phyloP scores from a whole-genome alignment of 2,797 vertebrate genomes.

The Channa striata region DNA sequence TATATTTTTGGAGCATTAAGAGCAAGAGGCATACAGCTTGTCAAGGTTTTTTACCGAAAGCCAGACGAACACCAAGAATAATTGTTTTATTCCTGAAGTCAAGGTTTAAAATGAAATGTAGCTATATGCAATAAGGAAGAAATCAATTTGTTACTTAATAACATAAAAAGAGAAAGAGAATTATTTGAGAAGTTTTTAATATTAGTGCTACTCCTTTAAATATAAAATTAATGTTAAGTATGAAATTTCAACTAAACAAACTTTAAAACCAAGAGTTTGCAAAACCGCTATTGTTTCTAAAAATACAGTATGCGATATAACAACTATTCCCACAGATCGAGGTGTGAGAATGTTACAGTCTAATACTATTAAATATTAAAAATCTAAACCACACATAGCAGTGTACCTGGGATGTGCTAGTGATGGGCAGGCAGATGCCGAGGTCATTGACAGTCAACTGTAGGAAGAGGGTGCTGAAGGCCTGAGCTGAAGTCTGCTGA shows the following conservation, averaged over 20 bases:
- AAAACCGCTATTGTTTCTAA: not conserved
- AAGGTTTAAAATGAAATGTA: no score
- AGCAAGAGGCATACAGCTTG: not conserved
- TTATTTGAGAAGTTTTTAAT: not conserved
- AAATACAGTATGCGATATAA: not conserved
- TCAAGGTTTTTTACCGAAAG: constrained; percentile 1
- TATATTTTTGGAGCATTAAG: constrained; percentile 7
- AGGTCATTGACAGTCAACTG: constrained; percentile 98
- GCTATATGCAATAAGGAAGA: no score
- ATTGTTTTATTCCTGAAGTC: not conserved
- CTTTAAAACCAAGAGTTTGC: not conserved
- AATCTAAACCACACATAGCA: not conserved
- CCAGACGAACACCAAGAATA: not conserved
- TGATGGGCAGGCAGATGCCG: constrained; percentile 98
- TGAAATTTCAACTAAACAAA: constrained; percentile 5
- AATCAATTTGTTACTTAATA: not conserved
- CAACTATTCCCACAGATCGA: not conserved
- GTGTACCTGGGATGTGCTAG: constrained; percentile 84
- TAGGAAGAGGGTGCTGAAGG: constrained; percentile 97
- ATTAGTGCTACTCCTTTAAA: not conserved
- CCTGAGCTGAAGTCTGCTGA: constrained; percentile 97
- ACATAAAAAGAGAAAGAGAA: not conserved
- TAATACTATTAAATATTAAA: not conserved
- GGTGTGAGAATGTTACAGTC: not conserved
- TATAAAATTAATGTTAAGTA: not conserved